phyloP scores from a whole-genome alignment of 2,113 vertebrate genomes.

The Gambusia holbrooki region DNA sequence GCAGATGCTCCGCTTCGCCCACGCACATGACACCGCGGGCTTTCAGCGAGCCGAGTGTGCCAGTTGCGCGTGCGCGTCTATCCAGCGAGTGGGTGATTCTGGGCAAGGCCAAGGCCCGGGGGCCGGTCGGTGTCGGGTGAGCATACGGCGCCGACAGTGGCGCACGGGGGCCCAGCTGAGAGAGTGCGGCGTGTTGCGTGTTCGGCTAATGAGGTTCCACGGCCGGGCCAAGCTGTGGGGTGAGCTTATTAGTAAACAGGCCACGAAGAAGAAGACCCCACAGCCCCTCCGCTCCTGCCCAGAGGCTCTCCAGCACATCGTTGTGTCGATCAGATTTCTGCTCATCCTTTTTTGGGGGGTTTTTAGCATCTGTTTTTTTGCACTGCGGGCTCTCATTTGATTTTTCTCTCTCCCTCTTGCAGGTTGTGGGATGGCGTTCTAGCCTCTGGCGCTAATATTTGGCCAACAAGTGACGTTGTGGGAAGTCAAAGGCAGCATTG shows the following conservation, averaged over 20 bases:
- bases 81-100: slow-evolving; percentile 63
- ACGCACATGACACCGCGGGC: slow-evolving; percentile 62
- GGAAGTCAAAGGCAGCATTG: slow-evolving; percentile 27
- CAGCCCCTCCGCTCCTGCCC: slow-evolving; percentile 36
- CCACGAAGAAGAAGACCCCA: slow-evolving; percentile 47
- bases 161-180: slow-evolving; percentile 51
- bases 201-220: slow-evolving; percentile 69
- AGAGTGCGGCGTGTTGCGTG: slow-evolving; percentile 65
- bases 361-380: neutral
- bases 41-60: slow-evolving; percentile 29
- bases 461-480: slow-evolving; percentile 46
- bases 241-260: slow-evolving; percentile 69
- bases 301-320: slow-evolving; percentile 32
- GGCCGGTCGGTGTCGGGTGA: slow-evolving; percentile 55
- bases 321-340: slow-evolving; percentile 3
- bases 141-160: slow-evolving; percentile 53
- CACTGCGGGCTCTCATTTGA: slow-evolving; percentile 2
- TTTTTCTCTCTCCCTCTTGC: slow-evolving; percentile 18
- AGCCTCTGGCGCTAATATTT: slow-evolving; percentile 31
- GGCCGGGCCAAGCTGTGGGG: slow-evolving; percentile 55
- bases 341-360: slow-evolving; percentile 6
- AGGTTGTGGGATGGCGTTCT: slow-evolving; percentile 26
- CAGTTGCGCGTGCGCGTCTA: slow-evolving; percentile 42
- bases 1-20: slow-evolving; percentile 58
- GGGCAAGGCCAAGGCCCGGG: slow-evolving; percentile 56